Base-by-base conservation (phyloP, 2,888 invertebrate genomes). In the Homarus gammarus region DNA sequence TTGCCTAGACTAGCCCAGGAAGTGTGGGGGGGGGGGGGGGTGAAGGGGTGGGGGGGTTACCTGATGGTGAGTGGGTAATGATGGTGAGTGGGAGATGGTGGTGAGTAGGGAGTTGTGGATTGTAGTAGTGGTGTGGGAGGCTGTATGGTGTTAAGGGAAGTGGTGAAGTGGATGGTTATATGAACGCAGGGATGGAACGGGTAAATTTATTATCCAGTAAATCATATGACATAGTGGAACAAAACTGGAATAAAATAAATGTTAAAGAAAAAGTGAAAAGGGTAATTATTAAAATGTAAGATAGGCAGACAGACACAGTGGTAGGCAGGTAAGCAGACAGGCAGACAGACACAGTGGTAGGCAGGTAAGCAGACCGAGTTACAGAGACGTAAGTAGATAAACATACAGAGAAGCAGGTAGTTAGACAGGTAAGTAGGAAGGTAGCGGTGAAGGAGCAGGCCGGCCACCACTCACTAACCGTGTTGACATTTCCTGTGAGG, bases 241-340 rank as follows among this genome's bases (percentile, higher is more conserved):
- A 33, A 36, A 1, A 8, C 2, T 8, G 73, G 22, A 2, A n/a
- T 12, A 73, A 22, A 73, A 22, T 18, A 10, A 36, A 38, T n/a
- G n/a, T n/a, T n/a, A 36, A 38, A 73, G 10, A 73, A 22, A 73
- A 3, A 73, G 10, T 10, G 31, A 73, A 10, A 33, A 1, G 12
- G 33, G 33, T 33, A 36, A 38, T 36, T 10, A 36, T 38, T 31
- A 40, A 2, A 22, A 18, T 2, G 36, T 22, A 18, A 15, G 40
- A 36, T 12, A 75, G n/a, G 18, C 1, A 38, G 38, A 75, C 18
- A 22, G 75, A 38, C 15, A 40, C 8, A 40, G 36, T 38, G 75
- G 38, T 15, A 75, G 75, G 38, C 15, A 75, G 75, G 38, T 15
- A 75, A 40, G 38, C 15, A 75, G 75, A 75, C 15, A 75, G 75